Conservation (phyloP, 2,888 invertebrate species). For the Chloromyia formosa region DNA sequence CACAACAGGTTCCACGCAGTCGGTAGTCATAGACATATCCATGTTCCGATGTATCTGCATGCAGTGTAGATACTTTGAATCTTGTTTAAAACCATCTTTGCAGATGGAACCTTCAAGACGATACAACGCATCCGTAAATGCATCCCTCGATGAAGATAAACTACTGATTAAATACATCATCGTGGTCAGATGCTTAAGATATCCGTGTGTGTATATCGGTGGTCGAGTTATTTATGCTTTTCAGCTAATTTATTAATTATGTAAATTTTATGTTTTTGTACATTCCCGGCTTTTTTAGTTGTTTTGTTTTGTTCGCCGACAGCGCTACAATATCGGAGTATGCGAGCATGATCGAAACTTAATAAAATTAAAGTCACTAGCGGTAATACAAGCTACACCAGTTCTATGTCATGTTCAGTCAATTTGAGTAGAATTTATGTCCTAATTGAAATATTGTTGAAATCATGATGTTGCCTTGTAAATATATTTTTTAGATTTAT, state of each 20-base stretch:
- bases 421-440: slow-evolving; percentile 37
- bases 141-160: slow-evolving; percentile 10
- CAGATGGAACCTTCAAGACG: too few species aligned
- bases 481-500: too few species aligned
- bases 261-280: slow-evolving; percentile 45
- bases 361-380: slow-evolving; percentile 36
- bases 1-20: too few species aligned
- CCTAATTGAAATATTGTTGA: slow-evolving; percentile 35
- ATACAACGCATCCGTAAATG: too few species aligned
- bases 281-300: slow-evolving; percentile 6
- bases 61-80: too few species aligned
- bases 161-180: slow-evolving; percentile 16
- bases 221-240: slow-evolving; percentile 47
- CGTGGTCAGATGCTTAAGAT: slow-evolving; percentile 5
- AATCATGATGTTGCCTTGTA: background rate
- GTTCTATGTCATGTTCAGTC: slow-evolving; percentile 45
- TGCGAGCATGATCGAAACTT: slow-evolving; percentile 11
- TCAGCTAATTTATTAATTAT: slow-evolving; percentile 50
- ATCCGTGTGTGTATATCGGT: slow-evolving; percentile 35
- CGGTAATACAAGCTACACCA: slow-evolving; percentile 42
- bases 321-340: slow-evolving; percentile 18
- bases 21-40: too few species aligned
- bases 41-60: too few species aligned
- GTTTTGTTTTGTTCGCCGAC: slow-evolving; percentile 6
- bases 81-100: too few species aligned